These are phyloP conservation scores for Amblyopsis hoosieri DNA, from an alignment of 2,797 vertebrate genomes.

Conservation along the genomic window DNA sequence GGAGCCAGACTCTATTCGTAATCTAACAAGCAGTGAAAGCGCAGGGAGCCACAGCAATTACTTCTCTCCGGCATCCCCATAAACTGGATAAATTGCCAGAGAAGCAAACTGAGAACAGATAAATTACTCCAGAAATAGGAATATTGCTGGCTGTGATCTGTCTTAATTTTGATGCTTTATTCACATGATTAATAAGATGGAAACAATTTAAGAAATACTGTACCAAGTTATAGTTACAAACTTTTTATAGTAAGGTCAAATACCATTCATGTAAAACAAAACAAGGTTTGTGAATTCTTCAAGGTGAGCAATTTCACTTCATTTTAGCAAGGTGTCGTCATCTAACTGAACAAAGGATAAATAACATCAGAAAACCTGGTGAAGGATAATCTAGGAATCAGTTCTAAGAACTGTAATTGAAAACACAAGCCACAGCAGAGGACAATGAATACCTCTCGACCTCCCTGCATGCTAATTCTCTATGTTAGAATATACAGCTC, in stretches of 20 bases:
- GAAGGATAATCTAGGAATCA: constrained; percentile 1
- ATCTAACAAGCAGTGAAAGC: constrained; percentile 8
- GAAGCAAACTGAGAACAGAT: constrained; percentile 29
- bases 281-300: too few relatives aligned
- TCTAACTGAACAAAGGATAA: too few relatives aligned
- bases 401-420: constrained; percentile 12
- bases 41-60: constrained; percentile 14
- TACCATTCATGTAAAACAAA: too few relatives aligned
- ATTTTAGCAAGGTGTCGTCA: too few relatives aligned
- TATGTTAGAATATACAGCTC: too few relatives aligned
- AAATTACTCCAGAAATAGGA: constrained; percentile 39
- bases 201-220: background rate
- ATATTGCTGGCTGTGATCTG: constrained; percentile 10
- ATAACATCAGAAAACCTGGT: too few relatives aligned
- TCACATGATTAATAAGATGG: constrained; percentile 32
- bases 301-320: too few relatives aligned
- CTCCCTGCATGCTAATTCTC: too few relatives aligned
- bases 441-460: too few relatives aligned
- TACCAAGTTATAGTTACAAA: too few relatives aligned
- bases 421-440: background rate
- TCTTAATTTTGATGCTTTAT: constrained; percentile 25
- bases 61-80: constrained; percentile 14
- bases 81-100: constrained; percentile 21
- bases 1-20: background rate
- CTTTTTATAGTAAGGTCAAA: too few relatives aligned